Evolutionary conservation across 2,888 invertebrate species (phyloP).

Genomic region (Junonia oenone): DNA sequence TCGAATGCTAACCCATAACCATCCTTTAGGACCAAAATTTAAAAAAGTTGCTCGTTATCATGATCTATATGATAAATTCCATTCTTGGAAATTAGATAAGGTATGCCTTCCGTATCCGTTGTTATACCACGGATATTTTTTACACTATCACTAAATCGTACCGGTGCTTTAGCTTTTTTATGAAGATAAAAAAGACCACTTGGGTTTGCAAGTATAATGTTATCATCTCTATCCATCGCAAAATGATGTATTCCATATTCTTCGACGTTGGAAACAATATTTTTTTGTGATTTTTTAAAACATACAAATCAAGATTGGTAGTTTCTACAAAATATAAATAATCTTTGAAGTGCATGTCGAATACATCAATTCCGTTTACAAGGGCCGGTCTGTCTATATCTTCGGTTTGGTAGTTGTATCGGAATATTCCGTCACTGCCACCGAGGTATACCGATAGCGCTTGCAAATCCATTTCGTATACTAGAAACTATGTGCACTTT

Average conservation of each 20-base stretch:
- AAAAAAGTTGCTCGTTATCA: conserved; percentile 36
- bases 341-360: conserved; percentile 50
- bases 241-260: conserved; percentile 49
- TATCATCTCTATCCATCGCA: conserved; percentile 39
- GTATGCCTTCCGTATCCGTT: conserved; percentile 39
- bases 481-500: conserved; percentile 42
- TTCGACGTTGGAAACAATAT: conserved; percentile 36
- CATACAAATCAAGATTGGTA: conserved; percentile 42
- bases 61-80: conserved; percentile 47
- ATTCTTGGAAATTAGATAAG: conserved; percentile 47
- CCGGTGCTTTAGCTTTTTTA: conserved; percentile 36
- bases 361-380: conserved; percentile 44
- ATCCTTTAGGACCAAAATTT: conserved; percentile 40
- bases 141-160: conserved; percentile 36
- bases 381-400: conserved; percentile 41
- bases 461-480: conserved; percentile 56
- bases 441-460: conserved; percentile 54
- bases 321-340: conserved; percentile 53
- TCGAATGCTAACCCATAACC: conserved; percentile 55
- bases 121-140: conserved; percentile 47
- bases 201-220: conserved; percentile 46
- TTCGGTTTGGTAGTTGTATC: conserved; percentile 42
- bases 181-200: conserved; percentile 42
- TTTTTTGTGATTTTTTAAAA: conserved; percentile 35
- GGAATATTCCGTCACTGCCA: conserved; percentile 55